phyloP scores from a whole-genome alignment of 2,797 vertebrate genomes.

The Micromesistius poutassou region DNA sequence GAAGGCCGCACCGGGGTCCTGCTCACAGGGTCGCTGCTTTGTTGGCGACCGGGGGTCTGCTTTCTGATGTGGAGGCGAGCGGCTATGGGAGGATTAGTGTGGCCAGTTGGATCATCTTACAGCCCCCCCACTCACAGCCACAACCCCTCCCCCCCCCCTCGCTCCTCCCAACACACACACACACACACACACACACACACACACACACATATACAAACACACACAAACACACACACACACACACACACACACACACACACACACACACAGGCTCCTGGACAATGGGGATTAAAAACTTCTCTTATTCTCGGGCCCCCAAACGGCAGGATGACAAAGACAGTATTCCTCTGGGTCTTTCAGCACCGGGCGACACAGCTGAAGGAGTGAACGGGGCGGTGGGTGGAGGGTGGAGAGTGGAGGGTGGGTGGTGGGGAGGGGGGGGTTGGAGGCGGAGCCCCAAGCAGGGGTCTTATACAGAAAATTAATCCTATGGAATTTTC shows the following conservation, averaged over 20 bases:
- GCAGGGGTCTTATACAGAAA: constrained; percentile 73
- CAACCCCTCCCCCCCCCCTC: constrained; percentile 24
- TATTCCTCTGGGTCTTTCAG: constrained; percentile 85
- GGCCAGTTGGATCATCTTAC: constrained; percentile 99
- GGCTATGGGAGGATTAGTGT: constrained; percentile 96
- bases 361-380: constrained; percentile 82
- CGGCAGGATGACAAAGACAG: constrained; percentile 82
- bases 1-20: constrained; percentile 80
- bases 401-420: constrained; percentile 40
- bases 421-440: constrained; percentile 4
- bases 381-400: constrained; percentile 62
- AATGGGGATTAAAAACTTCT: constrained; percentile 86
- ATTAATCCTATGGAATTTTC: constrained; percentile 84
- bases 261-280: constrained; percentile 67
- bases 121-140: constrained; percentile 72
- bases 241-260: constrained; percentile 7
- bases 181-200: constrained; percentile 3
- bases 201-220: neutral
- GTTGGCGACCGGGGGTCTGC: constrained; percentile 69
- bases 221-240: neutral
- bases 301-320: constrained; percentile 80
- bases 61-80: constrained; percentile 80
- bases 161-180: neutral
- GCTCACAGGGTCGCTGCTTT: constrained; percentile 77
- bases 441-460: constrained; percentile 51